These are phyloP conservation scores for Euplexia lucipara DNA, from an alignment of 2,888 invertebrate species.

Conservation along the genomic window DNA sequence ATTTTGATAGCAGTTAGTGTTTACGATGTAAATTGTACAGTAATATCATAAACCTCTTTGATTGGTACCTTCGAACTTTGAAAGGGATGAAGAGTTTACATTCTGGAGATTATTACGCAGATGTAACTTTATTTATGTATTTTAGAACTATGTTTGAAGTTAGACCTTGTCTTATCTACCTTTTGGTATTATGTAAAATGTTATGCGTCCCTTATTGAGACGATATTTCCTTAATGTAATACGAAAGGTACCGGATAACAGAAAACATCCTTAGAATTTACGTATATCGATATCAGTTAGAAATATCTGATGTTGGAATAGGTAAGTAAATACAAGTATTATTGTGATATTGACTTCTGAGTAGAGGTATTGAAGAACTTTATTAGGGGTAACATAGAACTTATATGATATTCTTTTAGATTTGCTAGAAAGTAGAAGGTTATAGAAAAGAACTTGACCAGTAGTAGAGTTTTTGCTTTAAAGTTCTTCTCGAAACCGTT, in stretches of 20 bases:
- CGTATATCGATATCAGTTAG: too few species aligned
- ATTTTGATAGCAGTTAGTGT: slow-evolving; percentile 86
- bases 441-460: too few species aligned
- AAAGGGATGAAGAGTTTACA: slow-evolving; percentile 75
- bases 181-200: slow-evolving; percentile 43
- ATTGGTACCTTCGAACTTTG: slow-evolving; percentile 84
- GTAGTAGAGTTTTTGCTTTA: too few species aligned
- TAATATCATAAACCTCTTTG: slow-evolving; percentile 90
- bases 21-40: slow-evolving; percentile 89
- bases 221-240: background rate
- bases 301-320: too few species aligned
- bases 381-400: background rate
- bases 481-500: background rate
- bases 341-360: background rate
- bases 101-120: slow-evolving; percentile 63
- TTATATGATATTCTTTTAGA: too few species aligned
- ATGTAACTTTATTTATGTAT: slow-evolving; percentile 53
- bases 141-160: slow-evolving; percentile 55
- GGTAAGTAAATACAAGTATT: background rate
- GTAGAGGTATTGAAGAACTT: background rate
- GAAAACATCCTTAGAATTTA: background rate
- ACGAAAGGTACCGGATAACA: background rate
- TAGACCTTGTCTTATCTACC: slow-evolving; percentile 54
- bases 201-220: slow-evolving; percentile 28
- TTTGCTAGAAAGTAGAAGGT: too few species aligned